Percentiles rank a stretch among this genome's conserved stretches.
phyloP scores from a whole-genome alignment of 2,113 vertebrate genomes.

The chimpanzee (Pan troglodytes) region DNA sequence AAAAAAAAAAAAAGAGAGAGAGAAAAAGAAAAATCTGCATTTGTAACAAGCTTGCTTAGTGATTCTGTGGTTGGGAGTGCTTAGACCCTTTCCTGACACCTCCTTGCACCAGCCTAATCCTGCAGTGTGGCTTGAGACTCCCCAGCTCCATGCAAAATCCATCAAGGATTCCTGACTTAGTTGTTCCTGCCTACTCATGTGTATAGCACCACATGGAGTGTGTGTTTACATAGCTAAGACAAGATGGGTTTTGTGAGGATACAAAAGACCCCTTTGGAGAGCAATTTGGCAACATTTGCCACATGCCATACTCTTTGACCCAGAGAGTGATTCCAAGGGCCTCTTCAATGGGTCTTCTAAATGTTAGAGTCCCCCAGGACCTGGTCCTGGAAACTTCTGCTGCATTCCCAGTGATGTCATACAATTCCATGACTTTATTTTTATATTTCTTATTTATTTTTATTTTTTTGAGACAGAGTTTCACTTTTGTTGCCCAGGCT shows the following conservation, averaged over 20 bases:
- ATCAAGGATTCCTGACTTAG: not conserved
- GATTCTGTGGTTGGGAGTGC: not conserved
- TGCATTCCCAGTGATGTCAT: not conserved
- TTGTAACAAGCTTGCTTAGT: not conserved
- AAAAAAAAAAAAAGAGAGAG: no score
- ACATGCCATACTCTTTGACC: slow-evolving; percentile 18
- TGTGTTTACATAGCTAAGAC: slow-evolving; percentile 30
- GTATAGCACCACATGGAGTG: not conserved
- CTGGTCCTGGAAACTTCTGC: not conserved
- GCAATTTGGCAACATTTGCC: not conserved
- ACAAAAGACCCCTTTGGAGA: slow-evolving; percentile 37
- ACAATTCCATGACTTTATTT: no score
- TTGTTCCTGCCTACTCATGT: not conserved
- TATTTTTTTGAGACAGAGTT: no score
- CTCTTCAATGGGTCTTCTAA: not conserved
- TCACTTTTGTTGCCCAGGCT: no score
- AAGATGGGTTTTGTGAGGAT: slow-evolving; percentile 35
- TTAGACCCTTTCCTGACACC: not conserved
- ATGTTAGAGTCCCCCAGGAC: not conserved
- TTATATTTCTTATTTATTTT: no score
- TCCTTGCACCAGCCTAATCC: not conserved
- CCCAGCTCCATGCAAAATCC: not conserved
- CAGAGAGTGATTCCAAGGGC: not conserved
- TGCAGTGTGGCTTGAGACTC: not conserved
- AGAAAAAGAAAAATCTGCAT: not conserved